Base-by-base conservation (phyloP, 1,140 invertebrate genomes). In the Eupeodes corollae region DNA sequence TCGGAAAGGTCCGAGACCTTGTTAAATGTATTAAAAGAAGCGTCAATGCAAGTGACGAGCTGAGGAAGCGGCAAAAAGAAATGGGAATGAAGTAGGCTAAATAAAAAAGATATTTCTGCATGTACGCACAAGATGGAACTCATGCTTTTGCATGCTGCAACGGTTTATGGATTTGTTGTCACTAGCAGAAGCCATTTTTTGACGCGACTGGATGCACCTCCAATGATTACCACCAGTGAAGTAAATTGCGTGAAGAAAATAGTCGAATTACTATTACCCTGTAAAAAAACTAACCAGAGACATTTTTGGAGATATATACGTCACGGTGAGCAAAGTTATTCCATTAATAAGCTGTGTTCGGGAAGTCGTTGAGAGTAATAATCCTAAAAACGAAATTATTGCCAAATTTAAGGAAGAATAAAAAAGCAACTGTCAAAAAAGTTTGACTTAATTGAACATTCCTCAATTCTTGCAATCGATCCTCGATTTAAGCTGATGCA, bases 31-130 rank as follows among this genome's bases (percentile, higher is more conserved):
- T 43, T 31, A 31, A 43, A 30, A 43, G 30, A 30, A 43, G 2
- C 26, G 42, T 30, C 26, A 43, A 43, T 31, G 26, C 42, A 11
- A 43, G 42, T 43, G 42, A 43, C 32, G 26, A 43, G 13, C 32
- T 43, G 30, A 16, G 42, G 16, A 43, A 43, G 30, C 26, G 26
- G 32, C 42, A 43, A 30, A 26, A 30, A n/a, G 26, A 43, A 10
- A 9, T 34, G 33, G 33, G 33, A 34, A n/a, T n/a, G n/a, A 34
- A 34, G 33, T 10, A 10, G n/a, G 33, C 33, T n/a, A 34, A 34
- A 34, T 34, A 34, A 34, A 34, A 34, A 34, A 34, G n/a, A 10
- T 34, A n/a, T 10, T 34, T 34, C 33, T 34, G 9, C 9, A 34
- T 34, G 33, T 34, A 10, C 9, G 9, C 9, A 34, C 33, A 10